Conservation (phyloP, 1,140 invertebrate species). For the Dendrolimus punctatus region DNA sequence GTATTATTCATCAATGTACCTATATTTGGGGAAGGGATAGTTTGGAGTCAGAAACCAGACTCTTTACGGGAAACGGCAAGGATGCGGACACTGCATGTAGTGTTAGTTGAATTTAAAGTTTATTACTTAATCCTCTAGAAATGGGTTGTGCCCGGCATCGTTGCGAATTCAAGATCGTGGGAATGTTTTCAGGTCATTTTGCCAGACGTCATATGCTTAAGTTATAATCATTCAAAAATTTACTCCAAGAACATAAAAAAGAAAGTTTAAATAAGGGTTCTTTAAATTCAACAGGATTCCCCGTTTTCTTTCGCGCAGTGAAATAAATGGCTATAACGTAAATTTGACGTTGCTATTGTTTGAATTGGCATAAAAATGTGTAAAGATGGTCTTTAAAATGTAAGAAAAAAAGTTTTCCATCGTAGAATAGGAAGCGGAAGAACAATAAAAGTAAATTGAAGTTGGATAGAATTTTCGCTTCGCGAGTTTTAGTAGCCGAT, state of each 20-base stretch:
- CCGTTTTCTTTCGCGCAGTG: slow-evolving; percentile 38
- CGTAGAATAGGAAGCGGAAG: slow-evolving; percentile 51
- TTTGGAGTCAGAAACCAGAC: too few relatives aligned
- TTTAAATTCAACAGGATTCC: slow-evolving; percentile 32
- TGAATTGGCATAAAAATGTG: slow-evolving; percentile 51
- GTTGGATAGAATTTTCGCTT: slow-evolving; percentile 69
- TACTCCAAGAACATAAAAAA: slow-evolving; percentile 1
- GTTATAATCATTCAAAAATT: too few relatives aligned
- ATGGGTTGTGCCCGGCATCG: too few relatives aligned
- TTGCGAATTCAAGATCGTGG: too few relatives aligned
- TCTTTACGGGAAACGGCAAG: too few relatives aligned
- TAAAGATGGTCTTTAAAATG: slow-evolving; percentile 46
- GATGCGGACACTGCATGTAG: too few relatives aligned
- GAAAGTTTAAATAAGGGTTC: slow-evolving; percentile 39
- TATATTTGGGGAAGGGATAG: too few relatives aligned
- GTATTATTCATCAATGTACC: too few relatives aligned
- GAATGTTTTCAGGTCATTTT: too few relatives aligned
- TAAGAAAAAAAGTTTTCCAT: slow-evolving; percentile 39
- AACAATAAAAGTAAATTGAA: slow-evolving; percentile 71
- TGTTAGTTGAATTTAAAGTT: too few relatives aligned
- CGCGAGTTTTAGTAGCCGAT: slow-evolving; percentile 66
- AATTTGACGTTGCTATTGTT: slow-evolving; percentile 39
- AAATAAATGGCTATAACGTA: slow-evolving; percentile 39
- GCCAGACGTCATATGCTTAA: too few relatives aligned
- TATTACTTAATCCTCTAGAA: too few relatives aligned